Evolutionary conservation across 23 tunicate genomes (phyloP), one percentile per base, ranked within the genome.

Genomic region (Oikopleura dioica): DNA sequence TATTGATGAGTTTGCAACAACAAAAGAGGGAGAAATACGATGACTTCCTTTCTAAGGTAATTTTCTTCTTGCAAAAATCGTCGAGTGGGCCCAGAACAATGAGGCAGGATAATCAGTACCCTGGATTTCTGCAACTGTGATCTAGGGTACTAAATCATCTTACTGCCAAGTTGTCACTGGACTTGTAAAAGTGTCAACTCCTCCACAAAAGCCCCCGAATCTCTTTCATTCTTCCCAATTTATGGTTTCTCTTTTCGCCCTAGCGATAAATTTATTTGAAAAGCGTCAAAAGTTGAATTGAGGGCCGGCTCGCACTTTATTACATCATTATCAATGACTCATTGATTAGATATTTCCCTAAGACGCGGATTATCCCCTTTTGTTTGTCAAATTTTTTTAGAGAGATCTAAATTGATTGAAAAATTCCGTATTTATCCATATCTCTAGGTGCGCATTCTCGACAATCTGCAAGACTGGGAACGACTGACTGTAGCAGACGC

Each of bases 401-500:
- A n/a, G n/a, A n/a, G n/a, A n/a, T n/a, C 16, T 44, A 44, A 44
- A 44, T 9, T 44, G 9, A 44, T 9, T 44, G 16, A 44, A 44
- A 44, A 44, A 44, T 63, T 2, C 72, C 72, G 33, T 2, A 63
- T 16, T 63, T 63, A 2, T 63, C 2, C 30, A 23, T 28, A 63
- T 63, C 5, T 63, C 26, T 63, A 63, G 72, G 72, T 63, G 16
- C 72, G 72, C 16, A 63, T 63, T 63, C 26, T 63, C 30, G 72
- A 63, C 72, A 63, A 63, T 63, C 82, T 94, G 75, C 95, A 94
- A 59, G 79, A 94, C 36, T 94, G 99, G 99, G 99, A 94, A 67
- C 76, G 99, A 51, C 35, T 83, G 75, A 94, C 99, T 0, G 95
- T 94, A 36, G 99, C 99, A 1, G 99, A 94, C 78, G 99, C 99